Conservation (phyloP, 2,888 invertebrate genomes). For the Amphipyra berbera region DNA sequence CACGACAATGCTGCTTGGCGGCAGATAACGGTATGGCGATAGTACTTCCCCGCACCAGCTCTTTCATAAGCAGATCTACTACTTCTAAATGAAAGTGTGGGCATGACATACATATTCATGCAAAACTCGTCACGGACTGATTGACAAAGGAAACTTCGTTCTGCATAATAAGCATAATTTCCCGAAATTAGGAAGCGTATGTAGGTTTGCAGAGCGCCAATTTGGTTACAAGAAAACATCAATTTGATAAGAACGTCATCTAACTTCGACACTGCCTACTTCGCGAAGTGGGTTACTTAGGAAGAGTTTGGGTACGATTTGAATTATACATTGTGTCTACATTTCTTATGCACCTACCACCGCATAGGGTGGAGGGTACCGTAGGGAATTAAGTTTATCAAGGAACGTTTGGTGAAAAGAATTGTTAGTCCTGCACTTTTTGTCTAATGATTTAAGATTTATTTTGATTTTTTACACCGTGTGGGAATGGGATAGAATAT, state of each 20-base stretch:
- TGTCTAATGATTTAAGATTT: too few relatives aligned
- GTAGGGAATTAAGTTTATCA: too few relatives aligned
- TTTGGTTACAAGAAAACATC: conserved; percentile 30
- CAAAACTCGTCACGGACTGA: conserved; percentile 17
- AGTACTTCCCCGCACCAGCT: too few relatives aligned
- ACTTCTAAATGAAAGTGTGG: too few relatives aligned
- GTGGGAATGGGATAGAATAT: too few relatives aligned
- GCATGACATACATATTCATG: conserved; percentile 2
- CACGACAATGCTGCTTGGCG: too few relatives aligned
- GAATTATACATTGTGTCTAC: background rate
- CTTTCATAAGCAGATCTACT: too few relatives aligned
- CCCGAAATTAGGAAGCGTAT: conserved; percentile 20
- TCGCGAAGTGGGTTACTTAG: conserved; percentile 19
- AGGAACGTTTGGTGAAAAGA: too few relatives aligned
- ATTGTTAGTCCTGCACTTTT: too few relatives aligned
- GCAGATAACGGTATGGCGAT: too few relatives aligned
- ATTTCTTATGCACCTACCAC: conserved; percentile 1
- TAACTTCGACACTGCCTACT: conserved; percentile 13
- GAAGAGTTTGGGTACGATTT: conserved; percentile 9
- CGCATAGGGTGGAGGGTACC: too few relatives aligned
- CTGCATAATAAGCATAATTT: conserved; percentile 37
- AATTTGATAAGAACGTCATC: conserved; percentile 26
- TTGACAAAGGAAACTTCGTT: conserved; percentile 18
- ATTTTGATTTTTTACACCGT: too few relatives aligned
- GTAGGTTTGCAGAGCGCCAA: conserved; percentile 19